Evolutionary conservation across 2,888 invertebrate genomes (phyloP), one percentile per base, ranked within the genome.

Genomic region (Eristalinus aeneus): DNA sequence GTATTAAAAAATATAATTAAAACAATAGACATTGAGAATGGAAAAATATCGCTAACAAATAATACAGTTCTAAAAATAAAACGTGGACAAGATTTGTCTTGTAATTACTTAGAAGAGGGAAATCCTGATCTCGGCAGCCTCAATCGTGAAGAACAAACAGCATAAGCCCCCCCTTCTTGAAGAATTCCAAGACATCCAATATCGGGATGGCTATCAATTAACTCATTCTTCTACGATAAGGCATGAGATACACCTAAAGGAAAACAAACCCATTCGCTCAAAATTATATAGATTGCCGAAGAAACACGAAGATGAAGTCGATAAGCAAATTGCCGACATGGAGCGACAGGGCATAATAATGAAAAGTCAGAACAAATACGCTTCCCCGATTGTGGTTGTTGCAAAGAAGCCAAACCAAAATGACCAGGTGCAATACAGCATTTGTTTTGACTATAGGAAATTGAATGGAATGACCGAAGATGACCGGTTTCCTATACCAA

Each of bases 401-500:
- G 46, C 46, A 1, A 67, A 53, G 23, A 67, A 67, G 10, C 67
- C 67, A 4, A n/a, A 67, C n/a, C 34, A 12, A 9, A 34, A 58
- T 10, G 68, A 56, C 0, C 56, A 68, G 20, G 20, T 56, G 20
- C 16, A 68, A 12, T 68, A 68, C 6, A 1, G 68, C 1, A 68
- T 68, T 54, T 68, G 56, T 56, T 56, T 68, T 12, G 89, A 90
- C 36, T 90, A 89, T 74, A 68, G 89, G 46, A 83, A 88, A 73
- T 36, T 88, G 46, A 88, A 88, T 58, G 65, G 67, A 39, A 72
- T 69, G 36, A 84, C 87, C 0, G 56, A 76, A 39, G 82, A 89
- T 85, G 80, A 83, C 85, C 36, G 71, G 64, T 78, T 73, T 68
- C 88, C 88, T 10, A 34, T 88, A 23, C 85, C 85, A 0, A 81